Base-by-base conservation (phyloP, 1,140 invertebrate genomes). In the Magallana ariakensis region DNA sequence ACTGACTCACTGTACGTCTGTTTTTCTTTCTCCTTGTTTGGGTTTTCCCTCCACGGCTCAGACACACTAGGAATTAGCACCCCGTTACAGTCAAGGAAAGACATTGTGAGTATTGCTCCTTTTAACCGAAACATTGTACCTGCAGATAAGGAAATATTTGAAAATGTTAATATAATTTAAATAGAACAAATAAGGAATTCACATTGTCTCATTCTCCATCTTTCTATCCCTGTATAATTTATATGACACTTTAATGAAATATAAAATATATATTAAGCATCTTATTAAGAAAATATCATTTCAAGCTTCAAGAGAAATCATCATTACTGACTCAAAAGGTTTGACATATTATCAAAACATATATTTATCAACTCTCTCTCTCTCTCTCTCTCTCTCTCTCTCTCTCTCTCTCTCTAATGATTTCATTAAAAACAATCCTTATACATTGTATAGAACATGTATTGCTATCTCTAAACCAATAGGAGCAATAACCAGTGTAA, bases 121-220 rank as follows among this genome's bases (percentile, higher is more conserved):
- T 98, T 99, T 94, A 99, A 95, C 94, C 98, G 97, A 95, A 99
- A 99, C 93, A 99, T 97, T 90, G 98, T 98, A 91, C 98, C 98
- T 93, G 90, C 56, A 46, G 33, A 46, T 46, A 5, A 46, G 33
- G 33, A 80, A 82, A 70, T 4, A 62, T 62, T 16, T 62, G 60
- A 62, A 62, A 62, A 46, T 46, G 33, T n/a, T n/a, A n/a, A 46
- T 46, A 46, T 4, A 46, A 46, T 5, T 53, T 57, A 26, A n/a
- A 46, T 62, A 15, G 57, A 46, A 75, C 11, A 16, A 33, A 62
- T 33, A 84, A 19, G 54, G 13, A 4, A 53, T 6, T 55, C 33
- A 56, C 15, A 55, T 10, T 16, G 19, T 16, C 60, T 16, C 19
- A 4, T 4, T 16, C 19, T 19, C 8, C 60, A 62, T 16, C 60